phyloP scores from a whole-genome alignment of 2,888 invertebrate genomes.

The Cosmorhoe ocellata region DNA sequence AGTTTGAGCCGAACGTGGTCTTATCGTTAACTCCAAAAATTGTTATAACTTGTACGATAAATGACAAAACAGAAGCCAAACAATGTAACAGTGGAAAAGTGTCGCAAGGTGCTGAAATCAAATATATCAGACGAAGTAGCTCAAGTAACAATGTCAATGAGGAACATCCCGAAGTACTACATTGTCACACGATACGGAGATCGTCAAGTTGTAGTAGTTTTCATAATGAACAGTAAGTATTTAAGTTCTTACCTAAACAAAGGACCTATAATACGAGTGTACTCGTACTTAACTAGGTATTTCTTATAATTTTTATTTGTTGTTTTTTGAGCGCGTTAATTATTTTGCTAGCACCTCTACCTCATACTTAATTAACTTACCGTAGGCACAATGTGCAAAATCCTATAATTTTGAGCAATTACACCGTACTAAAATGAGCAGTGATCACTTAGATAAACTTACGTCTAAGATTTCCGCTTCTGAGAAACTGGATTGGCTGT shows the following conservation, averaged over 20 bases:
- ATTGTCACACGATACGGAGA: conserved; percentile 31
- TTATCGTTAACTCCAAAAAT: conserved; percentile 13
- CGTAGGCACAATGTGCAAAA: too few species aligned
- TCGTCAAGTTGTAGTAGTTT: conserved; percentile 14
- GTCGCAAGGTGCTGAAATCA: conserved; percentile 39
- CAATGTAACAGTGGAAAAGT: conserved; percentile 29
- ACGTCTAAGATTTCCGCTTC: not conserved
- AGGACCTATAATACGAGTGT: too few species aligned
- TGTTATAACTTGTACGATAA: conserved; percentile 31
- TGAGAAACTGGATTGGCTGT: not conserved
- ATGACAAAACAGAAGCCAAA: conserved; percentile 35
- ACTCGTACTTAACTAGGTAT: too few species aligned
- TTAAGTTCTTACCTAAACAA: too few species aligned
- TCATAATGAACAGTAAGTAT: conserved; percentile 9
- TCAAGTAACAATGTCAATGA: conserved; percentile 33
- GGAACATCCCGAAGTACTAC: conserved; percentile 26
- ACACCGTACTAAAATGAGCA: too few species aligned
- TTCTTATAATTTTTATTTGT: too few species aligned
- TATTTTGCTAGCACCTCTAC: too few species aligned
- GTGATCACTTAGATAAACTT: too few species aligned
- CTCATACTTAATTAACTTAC: too few species aligned
- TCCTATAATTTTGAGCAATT: too few species aligned
- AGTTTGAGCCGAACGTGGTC: conserved; percentile 11
- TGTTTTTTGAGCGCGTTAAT: too few species aligned
- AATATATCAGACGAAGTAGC: conserved; percentile 35